These are phyloP conservation scores for Drosophila arizonae DNA, from an alignment of 1,140 invertebrate genomes.

Conservation along the genomic window DNA sequence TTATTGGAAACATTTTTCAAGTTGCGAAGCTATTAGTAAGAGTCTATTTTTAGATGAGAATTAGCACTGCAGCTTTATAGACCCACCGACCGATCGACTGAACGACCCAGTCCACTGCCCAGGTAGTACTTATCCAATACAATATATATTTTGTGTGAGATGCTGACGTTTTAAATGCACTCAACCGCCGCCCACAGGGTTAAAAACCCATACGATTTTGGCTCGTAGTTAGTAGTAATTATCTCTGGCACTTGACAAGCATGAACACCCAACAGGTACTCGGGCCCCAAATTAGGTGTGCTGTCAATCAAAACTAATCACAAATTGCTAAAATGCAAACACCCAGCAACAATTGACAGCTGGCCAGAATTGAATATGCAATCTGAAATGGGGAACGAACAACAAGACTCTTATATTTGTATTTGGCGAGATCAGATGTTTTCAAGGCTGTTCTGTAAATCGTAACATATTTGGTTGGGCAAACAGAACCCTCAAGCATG, in stretches of 20 bases:
- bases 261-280: slow-evolving; percentile 7
- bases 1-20: slow-evolving; percentile 62
- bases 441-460: slow-evolving; percentile 68
- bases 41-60: slow-evolving; percentile 58
- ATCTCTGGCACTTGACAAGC: slow-evolving; percentile 40
- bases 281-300: slow-evolving; percentile 54
- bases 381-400: not conserved
- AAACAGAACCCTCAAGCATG: slow-evolving; percentile 69
- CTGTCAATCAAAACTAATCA: slow-evolving; percentile 62
- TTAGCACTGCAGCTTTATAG: slow-evolving; percentile 46
- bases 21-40: slow-evolving; percentile 57
- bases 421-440: slow-evolving; percentile 67
- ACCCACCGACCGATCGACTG: not conserved
- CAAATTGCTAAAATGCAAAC: slow-evolving; percentile 25
- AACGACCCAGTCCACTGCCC: too few species aligned
- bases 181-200: slow-evolving; percentile 39
- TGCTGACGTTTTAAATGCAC: slow-evolving; percentile 58
- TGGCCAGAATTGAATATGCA: slow-evolving; percentile 8
- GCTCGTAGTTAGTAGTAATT: slow-evolving; percentile 64
- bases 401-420: slow-evolving; percentile 4
- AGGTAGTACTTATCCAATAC: slow-evolving; percentile 22
- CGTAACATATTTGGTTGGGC: slow-evolving; percentile 74
- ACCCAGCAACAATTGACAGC: slow-evolving; percentile 38
- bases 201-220: slow-evolving; percentile 31
- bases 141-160: slow-evolving; percentile 14